Evolutionary conservation across 2,797 vertebrate genomes (phyloP).

Genomic region (Catostomus latipinnis): DNA sequence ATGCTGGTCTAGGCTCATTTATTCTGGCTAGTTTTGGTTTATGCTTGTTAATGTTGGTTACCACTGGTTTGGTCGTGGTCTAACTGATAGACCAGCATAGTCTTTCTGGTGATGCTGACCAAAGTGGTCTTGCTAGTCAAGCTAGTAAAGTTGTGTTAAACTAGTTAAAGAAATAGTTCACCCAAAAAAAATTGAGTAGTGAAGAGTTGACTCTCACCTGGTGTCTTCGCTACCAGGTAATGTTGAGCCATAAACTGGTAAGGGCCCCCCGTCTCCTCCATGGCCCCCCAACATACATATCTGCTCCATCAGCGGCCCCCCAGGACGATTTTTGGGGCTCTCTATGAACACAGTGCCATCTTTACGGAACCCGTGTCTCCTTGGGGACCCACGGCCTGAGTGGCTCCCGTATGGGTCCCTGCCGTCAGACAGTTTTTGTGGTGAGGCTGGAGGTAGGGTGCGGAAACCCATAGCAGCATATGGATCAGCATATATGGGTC

Average conservation of each 20-base stretch:
- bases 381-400: constrained; percentile 88
- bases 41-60: too few species aligned
- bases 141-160: too few species aligned
- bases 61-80: too few species aligned
- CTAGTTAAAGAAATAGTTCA: too few species aligned
- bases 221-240: constrained; percentile 91
- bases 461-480: constrained; percentile 83
- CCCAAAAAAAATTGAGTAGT: too few species aligned
- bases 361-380: constrained; percentile 89
- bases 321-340: constrained; percentile 80
- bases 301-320: constrained; percentile 77
- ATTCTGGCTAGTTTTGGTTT: too few species aligned
- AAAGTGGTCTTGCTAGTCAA: too few species aligned
- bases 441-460: constrained; percentile 85
- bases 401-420: constrained; percentile 86
- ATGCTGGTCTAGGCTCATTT: too few species aligned
- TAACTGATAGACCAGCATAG: too few species aligned
- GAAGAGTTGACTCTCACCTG: constrained; percentile 73
- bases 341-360: constrained; percentile 93
- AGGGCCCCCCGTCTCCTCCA: constrained; percentile 67
- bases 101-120: too few species aligned
- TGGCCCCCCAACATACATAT: constrained; percentile 85
- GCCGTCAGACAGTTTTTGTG: constrained; percentile 89
- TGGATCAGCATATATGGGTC: constrained; percentile 75
- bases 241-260: constrained; percentile 80